These are phyloP conservation scores for Coilia nasus DNA, from an alignment of 2,797 vertebrate species.

Conservation along the genomic window DNA sequence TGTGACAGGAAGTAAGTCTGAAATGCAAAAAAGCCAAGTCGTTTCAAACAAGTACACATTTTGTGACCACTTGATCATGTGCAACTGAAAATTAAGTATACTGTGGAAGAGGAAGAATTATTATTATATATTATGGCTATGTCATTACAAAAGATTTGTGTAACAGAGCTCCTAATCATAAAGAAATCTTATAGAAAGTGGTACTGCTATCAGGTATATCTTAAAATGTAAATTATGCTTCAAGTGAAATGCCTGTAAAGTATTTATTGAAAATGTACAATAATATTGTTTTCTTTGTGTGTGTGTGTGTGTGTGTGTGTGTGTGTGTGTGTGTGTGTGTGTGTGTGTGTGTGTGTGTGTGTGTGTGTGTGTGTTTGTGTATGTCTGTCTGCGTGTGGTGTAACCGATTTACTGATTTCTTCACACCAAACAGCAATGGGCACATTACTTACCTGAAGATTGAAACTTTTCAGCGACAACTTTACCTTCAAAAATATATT, in stretches of 20 bases:
- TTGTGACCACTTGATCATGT: too few relatives aligned
- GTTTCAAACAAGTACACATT: too few relatives aligned
- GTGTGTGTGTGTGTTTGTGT: neutral
- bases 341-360: too few relatives aligned
- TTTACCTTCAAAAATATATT: neutral
- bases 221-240: neutral
- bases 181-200: neutral
- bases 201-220: neutral
- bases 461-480: neutral
- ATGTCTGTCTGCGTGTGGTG: neutral
- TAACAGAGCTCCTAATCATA: neutral
- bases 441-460: neutral
- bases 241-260: neutral
- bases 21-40: neutral
- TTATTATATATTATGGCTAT: neutral
- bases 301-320: too few relatives aligned
- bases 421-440: neutral
- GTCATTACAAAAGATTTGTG: neutral
- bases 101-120: neutral
- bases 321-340: too few relatives aligned
- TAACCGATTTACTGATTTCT: neutral
- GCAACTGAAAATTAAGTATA: too few relatives aligned
- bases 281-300: neutral
- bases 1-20: neutral
- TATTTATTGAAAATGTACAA: neutral